phyloP scores from a whole-genome alignment of 2,113 vertebrate species.

The Fulica atra region DNA sequence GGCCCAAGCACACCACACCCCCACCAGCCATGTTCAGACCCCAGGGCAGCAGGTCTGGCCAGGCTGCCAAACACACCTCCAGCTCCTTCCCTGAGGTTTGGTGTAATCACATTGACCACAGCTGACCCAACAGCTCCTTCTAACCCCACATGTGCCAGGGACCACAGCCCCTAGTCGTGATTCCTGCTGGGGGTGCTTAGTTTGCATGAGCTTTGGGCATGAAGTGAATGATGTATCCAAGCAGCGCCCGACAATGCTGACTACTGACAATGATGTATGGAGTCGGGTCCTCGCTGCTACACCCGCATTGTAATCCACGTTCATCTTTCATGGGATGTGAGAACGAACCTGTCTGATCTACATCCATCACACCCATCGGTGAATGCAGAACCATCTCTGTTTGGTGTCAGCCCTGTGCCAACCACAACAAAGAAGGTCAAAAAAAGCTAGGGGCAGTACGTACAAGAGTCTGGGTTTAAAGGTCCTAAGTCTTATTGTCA shows the following conservation, averaged over 20 bases:
- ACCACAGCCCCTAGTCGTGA: neutral
- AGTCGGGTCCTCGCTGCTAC: neutral
- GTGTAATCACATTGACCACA: neutral
- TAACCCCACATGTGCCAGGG: accelerated
- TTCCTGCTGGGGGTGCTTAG: neutral
- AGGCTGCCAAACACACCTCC: neutral
- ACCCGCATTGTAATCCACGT: neutral
- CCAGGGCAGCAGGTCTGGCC: neutral
- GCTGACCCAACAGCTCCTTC: neutral
- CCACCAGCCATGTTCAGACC: accelerated
- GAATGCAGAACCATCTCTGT: accelerated
- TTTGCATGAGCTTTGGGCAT: neutral
- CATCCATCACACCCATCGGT: neutral
- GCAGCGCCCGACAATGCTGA: accelerated
- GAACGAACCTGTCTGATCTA: neutral
- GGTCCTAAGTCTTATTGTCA: neutral
- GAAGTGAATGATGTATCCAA: neutral
- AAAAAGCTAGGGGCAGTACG: neutral
- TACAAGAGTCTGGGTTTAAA: neutral
- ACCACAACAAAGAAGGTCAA: neutral
- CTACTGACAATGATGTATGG: neutral
- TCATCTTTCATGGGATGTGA: neutral
- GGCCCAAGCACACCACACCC: accelerated
- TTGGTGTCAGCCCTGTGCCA: neutral
- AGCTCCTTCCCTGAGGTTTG: neutral